Conservation (phyloP, 2,797 vertebrate genomes). For the Crenichthys baileyi region DNA sequence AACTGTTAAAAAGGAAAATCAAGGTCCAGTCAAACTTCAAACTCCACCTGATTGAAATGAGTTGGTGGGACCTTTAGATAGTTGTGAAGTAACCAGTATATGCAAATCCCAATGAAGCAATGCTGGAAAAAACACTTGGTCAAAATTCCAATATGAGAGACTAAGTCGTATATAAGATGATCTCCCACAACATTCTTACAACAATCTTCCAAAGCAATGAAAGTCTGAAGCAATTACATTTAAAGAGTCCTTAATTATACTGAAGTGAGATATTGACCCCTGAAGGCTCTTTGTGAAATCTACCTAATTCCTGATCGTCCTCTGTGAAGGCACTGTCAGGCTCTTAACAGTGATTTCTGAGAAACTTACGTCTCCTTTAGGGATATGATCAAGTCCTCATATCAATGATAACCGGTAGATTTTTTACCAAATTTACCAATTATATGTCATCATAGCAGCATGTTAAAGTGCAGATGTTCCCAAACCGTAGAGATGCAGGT, state of each 20-base stretch:
- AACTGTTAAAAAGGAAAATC: too few relatives aligned
- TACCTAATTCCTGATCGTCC: constrained; percentile 9
- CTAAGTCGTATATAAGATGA: not conserved
- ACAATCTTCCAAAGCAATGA: not conserved
- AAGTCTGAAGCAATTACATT: constrained; percentile 2
- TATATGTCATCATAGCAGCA: not conserved
- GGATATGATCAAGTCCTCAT: not conserved
- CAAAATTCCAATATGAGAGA: too few relatives aligned
- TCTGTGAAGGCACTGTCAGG: not conserved
- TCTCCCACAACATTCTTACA: not conserved
- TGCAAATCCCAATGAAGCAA: too few relatives aligned
- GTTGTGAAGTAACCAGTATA: too few relatives aligned
- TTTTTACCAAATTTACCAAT: not conserved
- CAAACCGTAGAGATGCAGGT: not conserved
- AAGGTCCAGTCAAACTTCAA: too few relatives aligned
- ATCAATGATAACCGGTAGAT: not conserved
- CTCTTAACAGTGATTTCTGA: not conserved
- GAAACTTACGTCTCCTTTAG: not conserved
- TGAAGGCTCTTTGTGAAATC: constrained; percentile 22
- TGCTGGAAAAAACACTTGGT: too few relatives aligned
- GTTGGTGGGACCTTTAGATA: too few relatives aligned
- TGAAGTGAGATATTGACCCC: constrained; percentile 26
- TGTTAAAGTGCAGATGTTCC: not conserved
- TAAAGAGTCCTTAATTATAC: constrained; percentile 4
- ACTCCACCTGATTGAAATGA: too few relatives aligned